These are phyloP conservation scores for Probaryconus sp. DNA, from an alignment of 1,140 invertebrate species.

Conservation along the genomic window DNA sequence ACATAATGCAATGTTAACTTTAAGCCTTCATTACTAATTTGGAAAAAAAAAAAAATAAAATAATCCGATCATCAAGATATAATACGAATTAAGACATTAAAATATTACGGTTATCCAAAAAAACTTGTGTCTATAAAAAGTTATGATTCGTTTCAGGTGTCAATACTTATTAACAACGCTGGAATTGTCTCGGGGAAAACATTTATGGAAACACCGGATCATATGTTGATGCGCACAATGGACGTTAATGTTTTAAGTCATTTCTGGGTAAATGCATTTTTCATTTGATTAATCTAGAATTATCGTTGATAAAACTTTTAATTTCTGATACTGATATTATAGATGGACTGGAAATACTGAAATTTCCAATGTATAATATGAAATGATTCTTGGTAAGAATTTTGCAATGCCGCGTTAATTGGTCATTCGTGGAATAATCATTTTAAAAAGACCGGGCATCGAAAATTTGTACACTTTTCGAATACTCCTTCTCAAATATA, in stretches of 20 bases:
- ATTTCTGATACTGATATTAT: not conserved
- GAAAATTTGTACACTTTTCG: conserved; percentile 49
- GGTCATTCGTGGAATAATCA: conserved; percentile 3
- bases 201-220: conserved; percentile 91
- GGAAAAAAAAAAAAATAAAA: too few relatives aligned
- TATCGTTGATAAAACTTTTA: not conserved
- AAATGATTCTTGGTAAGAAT: too few relatives aligned
- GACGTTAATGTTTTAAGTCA: conserved; percentile 87
- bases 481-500: conserved; percentile 22
- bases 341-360: not conserved
- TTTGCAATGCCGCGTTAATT: conserved; percentile 2
- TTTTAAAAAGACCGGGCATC: conserved; percentile 15
- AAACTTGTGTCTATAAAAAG: too few relatives aligned
- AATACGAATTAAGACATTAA: not conserved
- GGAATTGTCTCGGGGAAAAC: conserved; percentile 91
- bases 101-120: too few relatives aligned
- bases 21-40: too few relatives aligned
- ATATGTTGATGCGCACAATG: conserved; percentile 86
- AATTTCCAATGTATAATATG: not conserved
- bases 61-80: too few relatives aligned
- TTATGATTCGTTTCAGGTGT: conserved; percentile 81
- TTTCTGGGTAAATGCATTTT: conserved; percentile 84
- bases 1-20: too few relatives aligned
- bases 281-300: not conserved
- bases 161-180: conserved; percentile 95